Evolutionary conservation across 2,797 vertebrate species (phyloP).

Genomic region (Crossoptilon crossoptilon): DNA sequence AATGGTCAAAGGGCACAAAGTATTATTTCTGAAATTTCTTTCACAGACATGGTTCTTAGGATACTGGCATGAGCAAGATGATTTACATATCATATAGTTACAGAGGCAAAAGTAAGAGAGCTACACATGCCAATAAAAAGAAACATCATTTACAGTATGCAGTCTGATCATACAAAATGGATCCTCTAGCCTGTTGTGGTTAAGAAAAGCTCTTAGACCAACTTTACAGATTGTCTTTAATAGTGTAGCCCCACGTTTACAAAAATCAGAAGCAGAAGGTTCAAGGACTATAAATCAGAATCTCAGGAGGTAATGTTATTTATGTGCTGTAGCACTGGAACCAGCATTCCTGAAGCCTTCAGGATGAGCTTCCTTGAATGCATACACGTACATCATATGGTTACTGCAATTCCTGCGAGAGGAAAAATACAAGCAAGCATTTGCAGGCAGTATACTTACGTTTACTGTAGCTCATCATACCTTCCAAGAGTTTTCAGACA

Average conservation of each 20-base stretch:
- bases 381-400: not conserved
- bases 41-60: conserved; percentile 48
- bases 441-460: conserved; percentile 16
- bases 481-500: conserved; percentile 1
- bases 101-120: conserved; percentile 17
- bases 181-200: conserved; percentile 30
- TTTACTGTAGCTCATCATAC: not conserved
- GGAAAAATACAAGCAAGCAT: conserved; percentile 27
- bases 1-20: conserved; percentile 21
- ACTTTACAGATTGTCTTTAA: conserved; percentile 66
- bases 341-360: conserved; percentile 62
- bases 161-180: not conserved
- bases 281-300: conserved; percentile 57
- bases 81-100: conserved; percentile 58
- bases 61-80: conserved; percentile 59
- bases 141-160: not conserved
- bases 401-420: conserved; percentile 38
- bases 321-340: conserved; percentile 58
- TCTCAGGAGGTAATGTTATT: conserved; percentile 61
- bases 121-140: conserved; percentile 18
- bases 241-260: conserved; percentile 62
- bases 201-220: conserved; percentile 48
- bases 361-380: conserved; percentile 59
- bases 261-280: conserved; percentile 53
- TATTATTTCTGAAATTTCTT: conserved; percentile 55